Base-by-base conservation (phyloP, 2,888 invertebrate species). In the Acrobasis repandana region DNA sequence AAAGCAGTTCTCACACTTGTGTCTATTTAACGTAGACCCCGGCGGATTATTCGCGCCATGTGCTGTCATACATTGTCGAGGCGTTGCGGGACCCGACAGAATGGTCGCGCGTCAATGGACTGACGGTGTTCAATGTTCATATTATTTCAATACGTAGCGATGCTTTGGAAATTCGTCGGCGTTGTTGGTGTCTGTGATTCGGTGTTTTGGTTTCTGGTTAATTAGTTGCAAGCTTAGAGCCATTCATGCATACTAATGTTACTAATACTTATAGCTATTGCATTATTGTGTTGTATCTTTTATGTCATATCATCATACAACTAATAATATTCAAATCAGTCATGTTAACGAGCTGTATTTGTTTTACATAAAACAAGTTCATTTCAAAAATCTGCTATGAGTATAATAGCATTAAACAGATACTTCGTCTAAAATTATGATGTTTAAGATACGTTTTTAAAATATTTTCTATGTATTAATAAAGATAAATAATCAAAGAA, bases 1-100 rank as follows among this genome's bases (percentile, higher is more conserved):
- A 88, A 86, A 86, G 81, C 80, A 74, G 66, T 71, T 77, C 76
- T 70, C 68, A 67, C 64, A 63, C 65, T 68, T 64, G 60, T 71
- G 65, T 61, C 75, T 69, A 63, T 69, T 72, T 65, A 68, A 66
- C 52, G 62, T 56, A 60, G 71, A 69, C 70, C 61, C 65, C 47
- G 6, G 56, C 43, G 14, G 62, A 36, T 62, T 52, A 46, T 36
- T 52, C 10, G n/a, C 48, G 52, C 14, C 51, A 58, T 64, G 51
- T 46, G 56, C 62, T 70, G 68, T 72, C 67, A 69, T 69, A 48
- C 33, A 43, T 51, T 56, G 43, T 47, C 1, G 33, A 9, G 33
- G 52, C 48, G 46, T 43, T 50, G 10, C 11, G 51, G 61, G 70
- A 16, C 68, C 73, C 56, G 9, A 9, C 28, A 20, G 47, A 43